A percentile compares a stretch with the other conserved stretches of the same genome.
These are phyloP conservation scores for Megaceryle torquata DNA, from an alignment of 2,113 vertebrate genomes.

Conservation along the genomic window DNA sequence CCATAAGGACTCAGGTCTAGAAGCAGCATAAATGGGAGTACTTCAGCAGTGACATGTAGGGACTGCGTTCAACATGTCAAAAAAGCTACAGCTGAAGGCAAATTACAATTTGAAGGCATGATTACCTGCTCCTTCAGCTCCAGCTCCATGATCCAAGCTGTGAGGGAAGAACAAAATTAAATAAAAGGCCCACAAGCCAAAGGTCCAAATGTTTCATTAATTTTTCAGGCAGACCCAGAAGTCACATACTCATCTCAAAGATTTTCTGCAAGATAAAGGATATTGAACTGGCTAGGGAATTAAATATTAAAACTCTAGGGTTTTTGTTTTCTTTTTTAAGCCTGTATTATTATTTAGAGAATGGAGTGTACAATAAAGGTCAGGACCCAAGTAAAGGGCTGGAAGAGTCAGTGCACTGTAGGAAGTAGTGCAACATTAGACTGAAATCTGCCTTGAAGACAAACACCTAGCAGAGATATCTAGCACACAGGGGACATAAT, in stretches of 20 bases:
- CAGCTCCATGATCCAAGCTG: neutral
- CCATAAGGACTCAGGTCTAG: neutral
- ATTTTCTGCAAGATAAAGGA: neutral
- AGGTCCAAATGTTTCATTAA: neutral
- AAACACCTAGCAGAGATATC: neutral
- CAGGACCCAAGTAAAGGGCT: neutral
- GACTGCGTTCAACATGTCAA: neutral
- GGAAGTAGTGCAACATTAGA: neutral
- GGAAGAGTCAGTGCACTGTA: neutral
- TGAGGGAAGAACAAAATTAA: slow-evolving; percentile 6
- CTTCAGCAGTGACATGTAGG: neutral
- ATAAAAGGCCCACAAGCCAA: neutral
- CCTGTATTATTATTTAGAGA: neutral
- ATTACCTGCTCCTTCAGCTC: neutral
- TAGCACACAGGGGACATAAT: neutral
- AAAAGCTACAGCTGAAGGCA: slow-evolving; percentile 20
- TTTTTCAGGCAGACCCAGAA: neutral
- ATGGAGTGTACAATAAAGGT: neutral
- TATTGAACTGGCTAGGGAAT: neutral
- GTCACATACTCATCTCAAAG: neutral
- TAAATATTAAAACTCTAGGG: neutral
- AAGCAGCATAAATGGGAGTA: neutral
- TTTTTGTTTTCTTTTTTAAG: neutral
- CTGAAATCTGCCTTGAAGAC: neutral
- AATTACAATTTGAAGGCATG: slow-evolving; percentile 29